These are phyloP conservation scores for Pycnonotus jocosus DNA, from an alignment of 2,113 vertebrate species.

Conservation along the genomic window DNA sequence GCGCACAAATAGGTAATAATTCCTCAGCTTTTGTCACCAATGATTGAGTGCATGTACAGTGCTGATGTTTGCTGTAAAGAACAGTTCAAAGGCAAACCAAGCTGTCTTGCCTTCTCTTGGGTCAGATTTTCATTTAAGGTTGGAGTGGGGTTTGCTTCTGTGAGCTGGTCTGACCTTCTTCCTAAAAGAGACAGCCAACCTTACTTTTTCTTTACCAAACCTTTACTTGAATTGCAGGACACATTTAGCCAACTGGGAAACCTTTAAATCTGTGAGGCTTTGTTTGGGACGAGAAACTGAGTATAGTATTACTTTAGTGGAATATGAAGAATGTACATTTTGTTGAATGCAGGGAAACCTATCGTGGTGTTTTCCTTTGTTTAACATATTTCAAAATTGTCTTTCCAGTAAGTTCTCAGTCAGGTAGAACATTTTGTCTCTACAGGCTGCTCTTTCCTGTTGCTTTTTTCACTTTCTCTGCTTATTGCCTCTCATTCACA, in stretches of 20 bases:
- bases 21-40: not conserved
- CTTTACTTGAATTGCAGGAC: not conserved
- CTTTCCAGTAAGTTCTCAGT: not conserved
- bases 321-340: not conserved
- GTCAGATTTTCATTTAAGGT: not conserved
- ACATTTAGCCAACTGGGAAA: not conserved
- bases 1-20: not conserved
- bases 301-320: not conserved
- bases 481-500: not conserved
- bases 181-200: not conserved
- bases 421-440: not conserved
- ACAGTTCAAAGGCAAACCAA: not conserved
- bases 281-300: not conserved
- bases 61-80: not conserved
- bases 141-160: not conserved
- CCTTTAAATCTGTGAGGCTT: not conserved
- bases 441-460: not conserved
- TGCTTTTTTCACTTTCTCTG: not conserved
- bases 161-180: not conserved
- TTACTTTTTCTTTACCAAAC: not conserved
- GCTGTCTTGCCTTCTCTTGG: not conserved
- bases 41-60: not conserved
- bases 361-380: not conserved
- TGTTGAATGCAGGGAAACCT: not conserved
- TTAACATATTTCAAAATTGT: not conserved